phyloP scores from a whole-genome alignment of 1,140 invertebrate species.

The Lithobius niger region DNA sequence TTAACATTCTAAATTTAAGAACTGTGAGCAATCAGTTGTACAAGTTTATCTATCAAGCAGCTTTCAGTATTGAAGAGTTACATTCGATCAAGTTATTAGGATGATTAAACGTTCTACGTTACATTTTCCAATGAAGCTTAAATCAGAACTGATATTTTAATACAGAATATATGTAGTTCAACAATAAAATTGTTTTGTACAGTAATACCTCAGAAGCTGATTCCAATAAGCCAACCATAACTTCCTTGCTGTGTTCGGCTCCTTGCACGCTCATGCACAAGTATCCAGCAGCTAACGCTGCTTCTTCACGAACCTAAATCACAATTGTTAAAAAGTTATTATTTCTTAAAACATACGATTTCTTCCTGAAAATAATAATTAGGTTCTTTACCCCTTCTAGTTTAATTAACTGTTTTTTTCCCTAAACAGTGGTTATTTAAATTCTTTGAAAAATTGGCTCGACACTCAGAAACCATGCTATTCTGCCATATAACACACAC shows the following conservation, averaged over 20 bases:
- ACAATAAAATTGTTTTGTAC: slow-evolving; percentile 22
- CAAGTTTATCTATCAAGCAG: no score
- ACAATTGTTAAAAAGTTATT: slow-evolving; percentile 11
- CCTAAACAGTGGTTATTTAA: no score
- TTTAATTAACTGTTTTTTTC: no score
- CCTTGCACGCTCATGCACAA: slow-evolving; percentile 57
- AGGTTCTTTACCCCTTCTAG: no score
- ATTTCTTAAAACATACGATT: no score
- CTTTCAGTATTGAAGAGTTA: not conserved
- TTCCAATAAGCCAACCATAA: slow-evolving; percentile 54
- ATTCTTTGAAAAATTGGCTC: no score
- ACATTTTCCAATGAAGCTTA: not conserved
- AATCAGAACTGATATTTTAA: not conserved
- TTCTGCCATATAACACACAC: no score
- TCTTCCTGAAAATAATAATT: no score
- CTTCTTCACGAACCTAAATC: slow-evolving; percentile 49
- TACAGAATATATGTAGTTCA: not conserved
- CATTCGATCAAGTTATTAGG: not conserved
- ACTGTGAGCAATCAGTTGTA: no score
- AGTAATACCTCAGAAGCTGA: slow-evolving; percentile 57
- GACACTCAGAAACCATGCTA: no score
- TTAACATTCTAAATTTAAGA: no score
- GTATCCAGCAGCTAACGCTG: slow-evolving; percentile 51
- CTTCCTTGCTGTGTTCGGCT: slow-evolving; percentile 49
- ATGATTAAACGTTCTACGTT: not conserved